phyloP scores from a whole-genome alignment of 2,113 vertebrate species.

The Oreochromis tanganicae region DNA sequence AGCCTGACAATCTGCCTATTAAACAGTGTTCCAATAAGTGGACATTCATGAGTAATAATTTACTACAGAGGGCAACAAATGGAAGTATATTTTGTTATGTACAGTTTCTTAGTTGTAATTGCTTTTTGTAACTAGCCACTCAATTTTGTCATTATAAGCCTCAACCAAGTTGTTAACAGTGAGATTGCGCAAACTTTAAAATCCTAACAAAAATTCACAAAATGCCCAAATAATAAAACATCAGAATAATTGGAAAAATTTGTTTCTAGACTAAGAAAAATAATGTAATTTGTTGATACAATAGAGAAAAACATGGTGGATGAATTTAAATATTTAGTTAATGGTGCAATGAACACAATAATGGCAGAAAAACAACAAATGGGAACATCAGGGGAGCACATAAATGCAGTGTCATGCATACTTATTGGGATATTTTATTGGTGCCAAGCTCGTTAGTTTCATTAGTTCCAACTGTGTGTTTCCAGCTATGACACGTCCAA shows the following conservation, averaged over 20 bases:
- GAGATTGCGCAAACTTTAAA: background rate
- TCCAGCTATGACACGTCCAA: background rate
- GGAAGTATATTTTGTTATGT: background rate
- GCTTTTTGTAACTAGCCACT: background rate
- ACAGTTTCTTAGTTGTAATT: background rate
- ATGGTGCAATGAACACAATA: background rate
- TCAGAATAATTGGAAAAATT: background rate
- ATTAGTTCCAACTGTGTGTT: background rate
- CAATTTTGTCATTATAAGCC: background rate
- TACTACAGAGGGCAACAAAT: background rate
- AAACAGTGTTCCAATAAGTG: conserved; percentile 14
- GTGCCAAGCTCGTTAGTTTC: background rate
- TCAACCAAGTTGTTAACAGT: background rate
- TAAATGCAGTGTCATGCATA: background rate
- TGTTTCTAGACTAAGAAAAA: background rate
- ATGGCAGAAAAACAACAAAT: background rate
- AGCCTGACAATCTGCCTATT: conserved; percentile 17
- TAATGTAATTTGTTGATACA: background rate
- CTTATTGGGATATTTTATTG: background rate
- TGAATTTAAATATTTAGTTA: background rate
- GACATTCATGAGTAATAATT: background rate
- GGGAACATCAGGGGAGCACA: background rate
- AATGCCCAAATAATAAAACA: background rate
- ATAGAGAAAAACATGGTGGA: background rate
- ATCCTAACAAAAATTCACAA: background rate